Percentiles rank a stretch among this genome's conserved stretches.
Conservation (phyloP, 2,888 invertebrate genomes). For the Polymixis flavicincta region DNA sequence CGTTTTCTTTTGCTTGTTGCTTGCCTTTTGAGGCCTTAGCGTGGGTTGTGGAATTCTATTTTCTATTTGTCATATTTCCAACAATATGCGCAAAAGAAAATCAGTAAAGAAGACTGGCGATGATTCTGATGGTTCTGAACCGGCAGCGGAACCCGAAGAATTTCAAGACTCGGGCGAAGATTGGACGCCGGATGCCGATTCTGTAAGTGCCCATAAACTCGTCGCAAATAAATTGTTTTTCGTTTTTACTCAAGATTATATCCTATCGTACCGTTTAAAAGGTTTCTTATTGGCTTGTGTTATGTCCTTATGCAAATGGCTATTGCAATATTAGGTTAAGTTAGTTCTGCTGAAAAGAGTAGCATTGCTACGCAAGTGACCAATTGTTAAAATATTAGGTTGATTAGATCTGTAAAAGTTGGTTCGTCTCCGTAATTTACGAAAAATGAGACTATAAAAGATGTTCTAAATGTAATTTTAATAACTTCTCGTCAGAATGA, state of each 20-base stretch:
- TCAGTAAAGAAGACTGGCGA: slow-evolving; percentile 86
- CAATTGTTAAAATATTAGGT: background rate
- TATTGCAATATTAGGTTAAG: slow-evolving; percentile 51
- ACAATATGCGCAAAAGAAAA: slow-evolving; percentile 87
- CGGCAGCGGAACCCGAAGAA: slow-evolving; percentile 87
- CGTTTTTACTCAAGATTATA: background rate
- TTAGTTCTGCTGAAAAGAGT: slow-evolving; percentile 13
- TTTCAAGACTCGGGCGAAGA: slow-evolving; percentile 90
- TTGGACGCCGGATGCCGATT: slow-evolving; percentile 90
- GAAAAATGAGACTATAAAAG: too few species aligned
- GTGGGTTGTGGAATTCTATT: slow-evolving; percentile 70
- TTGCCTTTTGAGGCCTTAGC: slow-evolving; percentile 67
- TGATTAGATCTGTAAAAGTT: background rate
- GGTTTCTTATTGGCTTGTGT: background rate
- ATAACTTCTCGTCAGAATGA: slow-evolving; percentile 75
- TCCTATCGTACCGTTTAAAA: background rate
- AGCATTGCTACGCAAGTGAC: background rate
- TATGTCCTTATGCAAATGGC: slow-evolving; percentile 1
- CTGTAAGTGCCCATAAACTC: slow-evolving; percentile 76
- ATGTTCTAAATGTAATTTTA: background rate
- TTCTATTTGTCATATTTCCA: slow-evolving; percentile 49
- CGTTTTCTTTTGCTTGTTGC: slow-evolving; percentile 61
- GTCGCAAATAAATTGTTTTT: background rate
- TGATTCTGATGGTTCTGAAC: slow-evolving; percentile 88
- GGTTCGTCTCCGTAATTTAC: background rate